Evolutionary conservation across 2,888 invertebrate species (phyloP).

Genomic region (Caenorhabditis drosophilae): DNA sequence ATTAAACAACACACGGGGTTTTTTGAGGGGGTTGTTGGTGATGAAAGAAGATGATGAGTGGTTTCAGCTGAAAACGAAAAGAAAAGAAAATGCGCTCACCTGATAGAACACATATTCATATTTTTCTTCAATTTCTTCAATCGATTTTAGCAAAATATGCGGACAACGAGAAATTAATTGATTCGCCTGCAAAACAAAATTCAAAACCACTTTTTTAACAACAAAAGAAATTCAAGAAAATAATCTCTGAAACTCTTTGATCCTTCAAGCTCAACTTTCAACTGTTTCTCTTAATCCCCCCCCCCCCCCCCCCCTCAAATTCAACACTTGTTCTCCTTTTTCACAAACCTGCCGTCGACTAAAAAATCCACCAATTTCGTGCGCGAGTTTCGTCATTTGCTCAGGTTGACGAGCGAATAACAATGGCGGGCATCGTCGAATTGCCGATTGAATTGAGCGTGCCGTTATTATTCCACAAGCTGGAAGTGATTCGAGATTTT

Average conservation of each 20-base stretch:
- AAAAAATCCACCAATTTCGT: conserved; percentile 49
- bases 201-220: background rate
- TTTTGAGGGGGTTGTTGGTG: too few relatives aligned
- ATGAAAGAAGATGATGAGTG: too few relatives aligned
- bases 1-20: too few relatives aligned
- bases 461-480: conserved; percentile 36
- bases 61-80: too few relatives aligned
- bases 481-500: conserved; percentile 31
- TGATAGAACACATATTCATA: conserved; percentile 65
- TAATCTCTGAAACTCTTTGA: background rate
- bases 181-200: conserved; percentile 37
- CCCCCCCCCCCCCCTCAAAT: background rate
- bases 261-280: background rate
- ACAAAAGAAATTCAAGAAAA: background rate
- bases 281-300: background rate
- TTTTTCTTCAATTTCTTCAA: conserved; percentile 62
- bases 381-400: conserved; percentile 37
- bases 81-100: conserved; percentile 29
- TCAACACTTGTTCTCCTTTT: too few relatives aligned
- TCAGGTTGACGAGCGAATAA: conserved; percentile 39
- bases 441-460: conserved; percentile 10
- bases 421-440: conserved; percentile 42
- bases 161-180: conserved; percentile 43
- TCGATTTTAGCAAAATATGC: conserved; percentile 54
- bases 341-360: conserved; percentile 46